Percentiles rank a stretch among this genome's conserved stretches.
These are phyloP conservation scores for Ormyrus labotus DNA, from an alignment of 2,888 invertebrate genomes.

Conservation along the genomic window DNA sequence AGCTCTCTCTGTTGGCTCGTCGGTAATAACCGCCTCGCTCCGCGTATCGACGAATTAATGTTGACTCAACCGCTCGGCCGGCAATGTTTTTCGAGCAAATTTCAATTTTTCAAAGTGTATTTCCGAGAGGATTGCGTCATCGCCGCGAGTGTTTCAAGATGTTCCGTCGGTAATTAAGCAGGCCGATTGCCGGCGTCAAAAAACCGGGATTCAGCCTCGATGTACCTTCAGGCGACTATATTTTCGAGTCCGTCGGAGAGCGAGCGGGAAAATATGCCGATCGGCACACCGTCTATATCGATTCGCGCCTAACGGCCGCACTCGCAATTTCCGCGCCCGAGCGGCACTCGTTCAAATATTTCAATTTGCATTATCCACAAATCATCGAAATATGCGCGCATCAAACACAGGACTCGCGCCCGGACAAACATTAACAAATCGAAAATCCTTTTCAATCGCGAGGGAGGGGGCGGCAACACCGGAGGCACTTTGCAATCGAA, in stretches of 20 bases:
- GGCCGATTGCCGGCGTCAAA: no score
- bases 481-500: neutral
- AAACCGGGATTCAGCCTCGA: no score
- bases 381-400: neutral
- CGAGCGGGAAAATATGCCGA: neutral
- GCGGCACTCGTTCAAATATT: conserved; percentile 1
- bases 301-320: neutral
- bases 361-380: neutral
- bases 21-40: conserved; percentile 29
- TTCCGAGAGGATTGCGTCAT: neutral
- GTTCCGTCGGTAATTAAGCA: no score
- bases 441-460: conserved; percentile 3
- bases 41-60: conserved; percentile 13
- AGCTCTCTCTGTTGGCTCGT: neutral
- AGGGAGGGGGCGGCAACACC: no score
- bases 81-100: conserved; percentile 13
- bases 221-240: neutral
- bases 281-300: neutral
- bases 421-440: conserved; percentile 27
- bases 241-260: neutral
- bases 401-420: neutral
- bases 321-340: neutral
- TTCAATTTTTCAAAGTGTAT: conserved; percentile 24
- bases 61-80: conserved; percentile 5
- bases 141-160: neutral